Conservation (phyloP, 2,888 invertebrate genomes). For the Tiliacea aurago region DNA sequence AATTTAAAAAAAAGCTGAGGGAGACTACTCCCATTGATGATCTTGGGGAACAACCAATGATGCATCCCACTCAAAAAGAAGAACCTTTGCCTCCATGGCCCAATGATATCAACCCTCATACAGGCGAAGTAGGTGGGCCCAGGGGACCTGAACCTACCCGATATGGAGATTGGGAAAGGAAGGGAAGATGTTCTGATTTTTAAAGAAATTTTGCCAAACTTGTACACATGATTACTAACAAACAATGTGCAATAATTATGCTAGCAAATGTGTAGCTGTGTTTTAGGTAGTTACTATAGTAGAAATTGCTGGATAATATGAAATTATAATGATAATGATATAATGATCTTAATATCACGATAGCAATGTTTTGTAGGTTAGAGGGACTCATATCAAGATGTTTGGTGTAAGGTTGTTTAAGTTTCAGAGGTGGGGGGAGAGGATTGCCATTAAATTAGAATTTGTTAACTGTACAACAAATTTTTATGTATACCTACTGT, state of each 20-base stretch:
- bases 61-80: constrained; percentile 94
- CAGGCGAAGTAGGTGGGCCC: constrained; percentile 99
- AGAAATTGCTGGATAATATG: constrained; percentile 12
- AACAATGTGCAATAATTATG: too few species aligned
- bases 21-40: constrained; percentile 93
- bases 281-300: too few species aligned
- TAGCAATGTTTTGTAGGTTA: not conserved
- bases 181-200: constrained; percentile 99
- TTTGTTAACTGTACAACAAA: constrained; percentile 9
- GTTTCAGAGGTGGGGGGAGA: not conserved
- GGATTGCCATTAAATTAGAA: not conserved
- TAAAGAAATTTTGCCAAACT: constrained; percentile 79
- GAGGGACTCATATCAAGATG: not conserved
- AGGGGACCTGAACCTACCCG: constrained; percentile 99
- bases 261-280: too few species aligned
- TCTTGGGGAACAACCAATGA: constrained; percentile 93
- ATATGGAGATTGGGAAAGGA: constrained; percentile 99
- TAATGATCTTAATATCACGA: not conserved
- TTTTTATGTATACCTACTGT: not conserved
- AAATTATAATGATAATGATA: constrained; percentile 1
- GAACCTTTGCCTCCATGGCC: constrained; percentile 96
- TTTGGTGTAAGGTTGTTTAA: not conserved
- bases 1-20: constrained; percentile 94
- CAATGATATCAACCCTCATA: constrained; percentile 96
- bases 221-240: not conserved